Base-by-base conservation (phyloP, 2,113 vertebrate species). In the Anolis carolinensis region DNA sequence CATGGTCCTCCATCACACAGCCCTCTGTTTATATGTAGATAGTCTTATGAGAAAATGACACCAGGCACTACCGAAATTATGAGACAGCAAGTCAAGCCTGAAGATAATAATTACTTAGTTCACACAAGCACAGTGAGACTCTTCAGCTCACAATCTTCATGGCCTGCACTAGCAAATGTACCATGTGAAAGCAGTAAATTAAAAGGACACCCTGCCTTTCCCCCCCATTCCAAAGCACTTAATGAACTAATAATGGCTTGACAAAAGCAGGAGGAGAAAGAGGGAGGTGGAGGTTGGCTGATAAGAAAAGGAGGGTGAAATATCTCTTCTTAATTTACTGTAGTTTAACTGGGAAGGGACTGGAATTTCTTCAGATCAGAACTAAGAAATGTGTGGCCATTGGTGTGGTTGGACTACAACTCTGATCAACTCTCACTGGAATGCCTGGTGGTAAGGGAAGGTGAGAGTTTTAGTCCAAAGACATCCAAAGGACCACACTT, bases 21-120 rank as follows among this genome's bases (percentile, higher is more conserved):
- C 83, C 88, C 81, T 79, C 88, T 87, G 89, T 93, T 90, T 94
- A 89, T 92, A 89, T 94, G 93, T 92, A 95, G 91, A 89, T 87
- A 90, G 82, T 87, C 82, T 89, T 90, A 85, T 83, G 85, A 93
- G 86, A 92, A 93, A 93, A 93, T 89, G 92, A 90, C 86, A 86
- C 85, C 83, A 91, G 79, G 83, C 88, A 83, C 89, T 91, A 90
- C 89, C 88, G 82, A 93, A 94, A 88, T 89, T 81, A 88, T 44
- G 86, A 95, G 86, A 90, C 59, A 88, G 32, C 67, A 86, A 90
- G 90, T 89, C 87, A 89, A 90, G 88, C 90, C 90, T 89, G 89
- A 90, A 92, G 90, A 86, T 75, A 70, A 85, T 90, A 88, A 92
- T 94, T 90, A 77, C 89, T 91, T 92, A 83, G 89, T 84, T 92